These are phyloP conservation scores for Saimiri boliviensis DNA, from an alignment of 2,113 vertebrate genomes.

Conservation along the genomic window DNA sequence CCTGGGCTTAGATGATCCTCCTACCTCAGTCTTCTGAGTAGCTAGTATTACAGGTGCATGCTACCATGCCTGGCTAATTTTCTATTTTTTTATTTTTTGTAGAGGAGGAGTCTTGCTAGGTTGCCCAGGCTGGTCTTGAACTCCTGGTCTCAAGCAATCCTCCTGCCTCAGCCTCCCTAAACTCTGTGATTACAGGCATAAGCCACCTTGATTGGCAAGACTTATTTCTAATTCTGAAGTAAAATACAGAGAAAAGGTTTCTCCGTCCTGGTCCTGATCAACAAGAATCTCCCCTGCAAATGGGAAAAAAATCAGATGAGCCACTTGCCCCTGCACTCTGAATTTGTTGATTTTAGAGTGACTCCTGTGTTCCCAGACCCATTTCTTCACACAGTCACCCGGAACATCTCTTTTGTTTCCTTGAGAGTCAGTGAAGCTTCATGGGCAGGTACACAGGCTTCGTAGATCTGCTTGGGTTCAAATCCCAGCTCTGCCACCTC, in stretches of 20 bases:
- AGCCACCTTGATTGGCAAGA: too few relatives aligned
- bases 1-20: too few relatives aligned
- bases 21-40: too few relatives aligned
- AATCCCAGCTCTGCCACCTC: background rate
- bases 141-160: too few relatives aligned
- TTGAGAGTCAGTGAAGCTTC: background rate
- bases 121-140: too few relatives aligned
- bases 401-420: background rate
- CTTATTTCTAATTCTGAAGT: background rate
- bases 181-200: too few relatives aligned
- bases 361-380: too few relatives aligned
- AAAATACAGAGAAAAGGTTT: background rate
- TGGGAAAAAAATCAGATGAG: background rate
- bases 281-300: background rate
- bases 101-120: too few relatives aligned
- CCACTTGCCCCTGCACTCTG: rapidly evolving
- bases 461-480: background rate
- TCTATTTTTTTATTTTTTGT: too few relatives aligned
- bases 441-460: background rate
- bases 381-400: background rate
- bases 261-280: background rate
- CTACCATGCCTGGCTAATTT: too few relatives aligned
- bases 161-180: too few relatives aligned
- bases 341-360: background rate
- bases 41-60: too few relatives aligned